These are phyloP conservation scores for Muscidifurax raptorellus DNA, from an alignment of 1,140 invertebrate species.

Conservation along the genomic window DNA sequence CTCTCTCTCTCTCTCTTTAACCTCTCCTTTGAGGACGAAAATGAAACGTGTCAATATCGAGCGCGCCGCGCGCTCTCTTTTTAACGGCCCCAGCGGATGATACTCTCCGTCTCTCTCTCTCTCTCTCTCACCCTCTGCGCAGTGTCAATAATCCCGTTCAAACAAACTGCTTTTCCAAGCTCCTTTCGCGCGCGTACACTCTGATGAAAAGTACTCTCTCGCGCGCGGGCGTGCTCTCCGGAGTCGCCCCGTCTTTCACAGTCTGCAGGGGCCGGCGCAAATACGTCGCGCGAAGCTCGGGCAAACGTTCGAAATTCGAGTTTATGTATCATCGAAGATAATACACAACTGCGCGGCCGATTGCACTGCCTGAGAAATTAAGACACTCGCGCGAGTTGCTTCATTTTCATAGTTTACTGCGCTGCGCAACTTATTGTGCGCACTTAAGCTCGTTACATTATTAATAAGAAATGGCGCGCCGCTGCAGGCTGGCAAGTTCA, in stretches of 20 bases:
- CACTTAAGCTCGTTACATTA: no score
- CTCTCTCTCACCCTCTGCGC: neutral
- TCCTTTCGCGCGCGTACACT: neutral
- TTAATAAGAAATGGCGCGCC: no score
- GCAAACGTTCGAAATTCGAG: no score
- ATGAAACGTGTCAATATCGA: conserved; percentile 1
- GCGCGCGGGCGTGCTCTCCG: no score
- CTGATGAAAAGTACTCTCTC: neutral
- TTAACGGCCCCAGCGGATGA: neutral
- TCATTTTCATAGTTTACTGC: no score
- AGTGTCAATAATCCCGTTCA: neutral
- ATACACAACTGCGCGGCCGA: no score
- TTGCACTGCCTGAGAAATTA: no score
- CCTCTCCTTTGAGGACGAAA: neutral
- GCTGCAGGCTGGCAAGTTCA: no score
- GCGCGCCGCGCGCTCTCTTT: neutral
- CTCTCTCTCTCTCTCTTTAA: neutral
- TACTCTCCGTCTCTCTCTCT: neutral
- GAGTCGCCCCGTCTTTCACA: neutral
- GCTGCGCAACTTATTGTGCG: no score
- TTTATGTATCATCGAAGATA: no score
- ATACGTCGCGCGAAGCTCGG: no score
- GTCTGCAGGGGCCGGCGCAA: neutral
- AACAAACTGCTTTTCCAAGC: neutral
- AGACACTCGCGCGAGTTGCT: no score